phyloP scores from a whole-genome alignment of 2,888 invertebrate genomes.

The Sinotaia quadrata region DNA sequence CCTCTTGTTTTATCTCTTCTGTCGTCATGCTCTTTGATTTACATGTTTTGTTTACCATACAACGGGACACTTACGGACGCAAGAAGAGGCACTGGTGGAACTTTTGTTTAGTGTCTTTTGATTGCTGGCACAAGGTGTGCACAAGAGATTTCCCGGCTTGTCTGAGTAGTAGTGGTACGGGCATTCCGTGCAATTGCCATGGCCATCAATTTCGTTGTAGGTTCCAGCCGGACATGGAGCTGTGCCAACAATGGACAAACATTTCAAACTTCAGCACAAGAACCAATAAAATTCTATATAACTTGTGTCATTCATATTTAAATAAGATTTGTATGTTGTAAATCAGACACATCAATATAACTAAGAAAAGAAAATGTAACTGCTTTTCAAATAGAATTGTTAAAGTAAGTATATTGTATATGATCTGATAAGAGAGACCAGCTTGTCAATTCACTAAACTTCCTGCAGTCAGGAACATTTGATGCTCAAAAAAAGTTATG shows the following conservation, averaged over 20 bases:
- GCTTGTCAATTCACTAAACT: no score
- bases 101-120: conserved; percentile 28
- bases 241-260: not conserved
- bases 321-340: no score
- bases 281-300: not conserved
- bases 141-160: not conserved
- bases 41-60: not conserved
- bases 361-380: no score
- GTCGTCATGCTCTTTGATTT: not conserved
- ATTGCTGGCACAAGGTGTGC: conserved; percentile 33
- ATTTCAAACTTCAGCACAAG: not conserved
- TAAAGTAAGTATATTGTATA: no score
- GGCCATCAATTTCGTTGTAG: conserved; percentile 24
- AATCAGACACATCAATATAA: not conserved
- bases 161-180: conserved; percentile 16
- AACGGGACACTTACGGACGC: conserved; percentile 11
- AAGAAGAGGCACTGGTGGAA: conserved; percentile 8
- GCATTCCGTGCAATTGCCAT: conserved; percentile 21
- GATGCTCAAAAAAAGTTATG: no score
- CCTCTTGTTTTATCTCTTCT: no score
- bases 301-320: not conserved
- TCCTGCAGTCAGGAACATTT: no score
- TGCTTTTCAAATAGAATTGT: no score
- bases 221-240: conserved; percentile 23
- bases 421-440: no score